Evolutionary conservation across 2,797 vertebrate species (phyloP).

Genomic region (Myotis findleyi): DNA sequence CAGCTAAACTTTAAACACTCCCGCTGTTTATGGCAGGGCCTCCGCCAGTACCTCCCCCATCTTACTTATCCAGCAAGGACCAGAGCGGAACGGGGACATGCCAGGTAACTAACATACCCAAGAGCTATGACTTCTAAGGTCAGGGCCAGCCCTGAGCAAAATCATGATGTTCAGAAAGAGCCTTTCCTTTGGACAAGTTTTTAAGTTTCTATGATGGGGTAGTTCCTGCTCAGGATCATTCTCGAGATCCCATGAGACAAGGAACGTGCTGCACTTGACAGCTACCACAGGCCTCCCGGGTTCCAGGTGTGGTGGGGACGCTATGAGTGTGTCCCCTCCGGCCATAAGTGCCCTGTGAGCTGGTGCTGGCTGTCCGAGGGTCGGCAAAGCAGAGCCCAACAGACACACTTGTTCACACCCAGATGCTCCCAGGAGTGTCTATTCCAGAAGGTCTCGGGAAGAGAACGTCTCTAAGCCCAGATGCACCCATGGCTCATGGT

Average conservation of each 20-base stretch:
- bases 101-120: fast-evolving
- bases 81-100: not conserved
- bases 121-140: not conserved
- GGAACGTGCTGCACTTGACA: fast-evolving
- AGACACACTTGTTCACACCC: not conserved
- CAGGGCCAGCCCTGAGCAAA: not conserved
- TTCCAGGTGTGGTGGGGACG: not conserved
- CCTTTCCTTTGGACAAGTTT: not conserved
- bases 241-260: not conserved
- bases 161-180: not conserved
- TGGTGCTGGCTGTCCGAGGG: no score
- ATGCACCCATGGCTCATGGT: not conserved
- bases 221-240: not conserved
- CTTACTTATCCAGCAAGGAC: not conserved
- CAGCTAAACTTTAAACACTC: not conserved
- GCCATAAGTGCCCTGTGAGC: not conserved
- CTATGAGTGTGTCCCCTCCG: not conserved
- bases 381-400: not conserved
- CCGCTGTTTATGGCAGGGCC: not conserved
- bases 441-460: not conserved
- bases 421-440: not conserved
- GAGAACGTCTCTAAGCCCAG: not conserved
- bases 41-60: fast-evolving
- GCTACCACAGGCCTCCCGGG: not conserved
- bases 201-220: fast-evolving